Evolutionary conservation across 1,140 invertebrate genomes (phyloP), one percentile per base, ranked within the genome.

Genomic region (Procambarus virginalis): DNA sequence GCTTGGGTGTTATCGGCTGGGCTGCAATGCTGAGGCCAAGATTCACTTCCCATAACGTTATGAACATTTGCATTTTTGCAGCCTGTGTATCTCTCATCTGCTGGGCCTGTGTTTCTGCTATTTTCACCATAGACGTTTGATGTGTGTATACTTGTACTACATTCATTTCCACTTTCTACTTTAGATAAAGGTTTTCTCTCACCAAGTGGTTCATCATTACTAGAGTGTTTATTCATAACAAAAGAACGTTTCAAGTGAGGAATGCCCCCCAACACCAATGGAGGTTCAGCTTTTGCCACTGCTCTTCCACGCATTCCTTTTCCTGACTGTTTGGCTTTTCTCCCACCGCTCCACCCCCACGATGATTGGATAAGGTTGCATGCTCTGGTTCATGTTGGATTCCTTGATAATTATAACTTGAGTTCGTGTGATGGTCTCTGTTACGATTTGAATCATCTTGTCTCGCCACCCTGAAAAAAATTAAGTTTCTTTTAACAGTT

Each of bases 221-320:
- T 17, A 34, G 8, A 4, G 2, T 79, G n/a, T 51, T 79, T 84
- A 17, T 70, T 51, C n/a, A 78, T 84, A 34, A 89, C 88, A 70
- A 89, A 89, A n/a, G 88, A 89, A 49, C 22, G 75, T 17, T 89
- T 73, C 20, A 89, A 34, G n/a, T 84, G 88, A 48, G 88, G 88
- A 22, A 89, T 89, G 10, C 88, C 88, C 17, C 70, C 10, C 55
- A 83, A 45, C 3, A 89, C 75, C 20, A 89, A 51, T 2, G 88
- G 88, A 14, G 88, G 88, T 64, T 89, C 88, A 22, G 81, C 51
- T 51, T 84, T 76, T 6, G 34, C 46, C 17, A 89, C 73, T 20
- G 2, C 12, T 45, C 68, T 84, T 17, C 70, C 70, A 12, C 55
- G 55, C n/a, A 10, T 49, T 5, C 73, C 81, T n/a, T 34, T 17